These are phyloP conservation scores for Brotogeris chrysoptera DNA, from an alignment of 2,797 vertebrate genomes.

Conservation along the genomic window DNA sequence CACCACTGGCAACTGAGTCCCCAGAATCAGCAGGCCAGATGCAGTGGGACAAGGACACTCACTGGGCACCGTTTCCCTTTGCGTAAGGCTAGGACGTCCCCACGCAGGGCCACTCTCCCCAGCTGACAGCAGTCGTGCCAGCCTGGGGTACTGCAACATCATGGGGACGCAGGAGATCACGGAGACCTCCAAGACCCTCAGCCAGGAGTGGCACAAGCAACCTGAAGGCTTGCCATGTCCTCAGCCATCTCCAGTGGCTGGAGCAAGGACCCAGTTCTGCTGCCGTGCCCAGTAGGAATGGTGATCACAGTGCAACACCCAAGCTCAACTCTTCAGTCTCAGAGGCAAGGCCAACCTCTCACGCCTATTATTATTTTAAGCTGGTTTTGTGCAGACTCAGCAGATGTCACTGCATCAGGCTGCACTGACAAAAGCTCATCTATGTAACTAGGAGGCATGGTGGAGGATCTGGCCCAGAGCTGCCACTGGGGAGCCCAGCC, in stretches of 20 bases:
- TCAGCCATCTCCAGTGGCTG: background rate
- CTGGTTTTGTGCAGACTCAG: slow-evolving; percentile 30
- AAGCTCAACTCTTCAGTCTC: background rate
- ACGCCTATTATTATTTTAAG: slow-evolving; percentile 2
- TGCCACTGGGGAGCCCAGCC: accelerated
- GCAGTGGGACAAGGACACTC: background rate
- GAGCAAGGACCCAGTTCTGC: background rate
- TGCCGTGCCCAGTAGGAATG: background rate
- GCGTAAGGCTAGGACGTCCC: background rate
- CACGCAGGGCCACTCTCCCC: background rate
- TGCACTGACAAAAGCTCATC: background rate
- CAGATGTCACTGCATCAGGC: background rate
- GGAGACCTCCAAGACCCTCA: background rate
- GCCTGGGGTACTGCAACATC: background rate
- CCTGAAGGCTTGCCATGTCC: background rate
- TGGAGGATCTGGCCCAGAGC: background rate
- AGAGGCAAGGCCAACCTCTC: background rate
- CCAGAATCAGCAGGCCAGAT: background rate
- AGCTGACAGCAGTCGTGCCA: background rate
- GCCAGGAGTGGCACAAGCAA: background rate
- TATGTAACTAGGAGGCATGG: background rate
- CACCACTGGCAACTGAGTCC: background rate
- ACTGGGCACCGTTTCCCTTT: background rate
- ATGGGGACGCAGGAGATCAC: background rate
- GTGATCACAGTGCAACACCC: background rate